phyloP scores from a whole-genome alignment of 1,140 invertebrate species.

The Diabrotica virgifera region DNA sequence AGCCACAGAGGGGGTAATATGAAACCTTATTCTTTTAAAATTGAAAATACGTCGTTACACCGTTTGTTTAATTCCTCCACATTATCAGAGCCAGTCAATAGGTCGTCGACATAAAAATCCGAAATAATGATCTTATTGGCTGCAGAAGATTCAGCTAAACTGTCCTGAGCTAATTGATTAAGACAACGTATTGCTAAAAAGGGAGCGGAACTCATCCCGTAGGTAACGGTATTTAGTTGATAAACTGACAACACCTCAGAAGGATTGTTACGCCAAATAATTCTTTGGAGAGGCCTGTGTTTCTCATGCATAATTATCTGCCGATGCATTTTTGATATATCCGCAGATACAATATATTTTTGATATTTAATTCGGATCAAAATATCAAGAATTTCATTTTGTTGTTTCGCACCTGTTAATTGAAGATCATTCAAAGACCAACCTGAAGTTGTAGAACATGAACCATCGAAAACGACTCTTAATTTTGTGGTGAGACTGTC shows the following conservation, averaged over 20 bases:
- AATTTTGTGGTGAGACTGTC: not conserved
- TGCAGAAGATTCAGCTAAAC: not conserved
- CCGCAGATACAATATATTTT: slow-evolving; percentile 40
- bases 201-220: slow-evolving; percentile 31
- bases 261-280: slow-evolving; percentile 34
- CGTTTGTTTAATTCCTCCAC: no score
- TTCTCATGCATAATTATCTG: slow-evolving; percentile 31
- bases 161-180: slow-evolving; percentile 11
- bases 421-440: slow-evolving; percentile 31
- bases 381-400: slow-evolving; percentile 45
- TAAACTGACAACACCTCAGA: slow-evolving; percentile 27
- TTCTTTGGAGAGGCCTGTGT: slow-evolving; percentile 11
- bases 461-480: no score
- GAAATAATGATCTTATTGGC: no score
- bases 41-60: no score
- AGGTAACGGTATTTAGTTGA: no score
- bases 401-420: slow-evolving; percentile 46
- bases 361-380: slow-evolving; percentile 41
- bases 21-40: no score
- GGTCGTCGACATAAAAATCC: no score
- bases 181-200: slow-evolving; percentile 33
- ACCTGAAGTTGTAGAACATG: not conserved
- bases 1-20: no score
- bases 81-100: no score
- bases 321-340: slow-evolving; percentile 47